Conservation (phyloP, 2,797 vertebrate species). For the Anguilla marmorata region DNA sequence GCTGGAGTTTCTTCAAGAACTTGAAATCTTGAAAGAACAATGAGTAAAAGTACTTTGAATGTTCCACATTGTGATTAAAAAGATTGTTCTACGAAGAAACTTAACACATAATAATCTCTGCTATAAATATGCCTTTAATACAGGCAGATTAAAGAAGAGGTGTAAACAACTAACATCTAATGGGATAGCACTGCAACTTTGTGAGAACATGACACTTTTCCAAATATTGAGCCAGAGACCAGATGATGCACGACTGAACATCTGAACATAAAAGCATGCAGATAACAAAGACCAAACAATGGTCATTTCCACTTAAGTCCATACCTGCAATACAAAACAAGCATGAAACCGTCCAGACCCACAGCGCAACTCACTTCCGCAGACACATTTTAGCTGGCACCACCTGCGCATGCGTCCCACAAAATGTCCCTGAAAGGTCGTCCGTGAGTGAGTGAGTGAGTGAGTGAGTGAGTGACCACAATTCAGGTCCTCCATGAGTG, state of each 20-base stretch:
- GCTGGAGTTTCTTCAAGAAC: neutral
- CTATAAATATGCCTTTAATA: neutral
- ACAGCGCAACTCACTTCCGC: no score
- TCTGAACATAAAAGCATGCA: neutral
- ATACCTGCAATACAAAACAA: neutral
- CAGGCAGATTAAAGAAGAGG: neutral
- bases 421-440: no score
- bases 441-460: no score
- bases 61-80: neutral
- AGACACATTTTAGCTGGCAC: no score
- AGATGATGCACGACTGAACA: neutral
- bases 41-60: neutral
- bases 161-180: neutral
- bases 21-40: neutral
- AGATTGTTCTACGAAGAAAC: neutral
- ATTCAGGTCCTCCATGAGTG: no score
- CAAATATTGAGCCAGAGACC: neutral
- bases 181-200: neutral
- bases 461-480: no score
- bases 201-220: neutral
- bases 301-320: neutral
- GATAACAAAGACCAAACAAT: neutral
- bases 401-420: no score
- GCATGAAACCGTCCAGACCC: no score
- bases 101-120: neutral